These are phyloP conservation scores for Molorchus minor DNA, from an alignment of 2,888 invertebrate species.

Conservation along the genomic window DNA sequence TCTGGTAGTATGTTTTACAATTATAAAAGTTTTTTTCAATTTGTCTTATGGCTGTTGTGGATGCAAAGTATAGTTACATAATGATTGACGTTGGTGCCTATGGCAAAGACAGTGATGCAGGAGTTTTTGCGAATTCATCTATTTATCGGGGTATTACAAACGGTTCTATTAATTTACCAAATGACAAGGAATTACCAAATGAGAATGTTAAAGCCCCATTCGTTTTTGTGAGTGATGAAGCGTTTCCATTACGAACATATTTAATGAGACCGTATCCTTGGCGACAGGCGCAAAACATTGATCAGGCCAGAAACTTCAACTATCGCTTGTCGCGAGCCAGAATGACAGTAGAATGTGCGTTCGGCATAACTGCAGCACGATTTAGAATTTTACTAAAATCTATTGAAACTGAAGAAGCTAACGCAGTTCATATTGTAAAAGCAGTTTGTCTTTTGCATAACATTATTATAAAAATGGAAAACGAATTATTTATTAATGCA, in stretches of 20 bases:
- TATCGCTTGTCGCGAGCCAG: constrained; percentile 38
- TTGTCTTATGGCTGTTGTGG: constrained; percentile 23
- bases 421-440: constrained; percentile 30
- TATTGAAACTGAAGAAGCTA: constrained; percentile 29
- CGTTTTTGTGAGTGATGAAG: not conserved
- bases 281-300: constrained; percentile 31
- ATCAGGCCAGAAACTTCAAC: constrained; percentile 7
- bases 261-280: constrained; percentile 31
- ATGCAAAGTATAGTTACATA: constrained; percentile 21
- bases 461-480: constrained; percentile 25
- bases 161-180: not conserved
- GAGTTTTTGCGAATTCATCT: constrained; percentile 16
- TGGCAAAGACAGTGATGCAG: constrained; percentile 23
- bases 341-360: constrained; percentile 46
- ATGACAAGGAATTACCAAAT: not conserved
- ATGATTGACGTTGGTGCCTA: constrained; percentile 22
- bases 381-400: constrained; percentile 30
- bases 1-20: constrained; percentile 31
- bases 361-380: constrained; percentile 33
- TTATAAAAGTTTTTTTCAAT: constrained; percentile 13
- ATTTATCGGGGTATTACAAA: not conserved
- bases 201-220: not conserved
- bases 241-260: constrained; percentile 3
- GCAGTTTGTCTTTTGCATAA: constrained; percentile 26
- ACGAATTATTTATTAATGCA: not conserved